Evolutionary conservation across 2,797 vertebrate genomes (phyloP).

Genomic region (Rhodeus uyekii): DNA sequence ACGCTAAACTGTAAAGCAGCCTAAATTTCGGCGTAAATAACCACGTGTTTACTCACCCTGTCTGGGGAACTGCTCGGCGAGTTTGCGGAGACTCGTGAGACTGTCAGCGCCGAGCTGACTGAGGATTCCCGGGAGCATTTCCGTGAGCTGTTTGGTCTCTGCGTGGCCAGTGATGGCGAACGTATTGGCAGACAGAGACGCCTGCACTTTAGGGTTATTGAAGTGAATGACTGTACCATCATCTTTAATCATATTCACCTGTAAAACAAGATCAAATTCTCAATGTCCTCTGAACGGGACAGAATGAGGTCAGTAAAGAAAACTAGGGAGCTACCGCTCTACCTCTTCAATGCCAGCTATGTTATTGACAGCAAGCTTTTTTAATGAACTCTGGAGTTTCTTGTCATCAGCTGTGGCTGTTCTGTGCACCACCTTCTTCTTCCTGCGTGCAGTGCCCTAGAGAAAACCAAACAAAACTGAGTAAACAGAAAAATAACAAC

Average conservation of each 20-base stretch:
- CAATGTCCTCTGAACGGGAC: neutral
- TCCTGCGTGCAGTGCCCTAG: constrained; percentile 95
- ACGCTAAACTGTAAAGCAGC: neutral
- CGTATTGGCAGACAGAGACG: constrained; percentile 96
- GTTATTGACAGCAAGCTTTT: constrained; percentile 98
- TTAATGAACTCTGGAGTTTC: constrained; percentile 97
- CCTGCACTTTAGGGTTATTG: constrained; percentile 99
- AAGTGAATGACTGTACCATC: constrained; percentile 98
- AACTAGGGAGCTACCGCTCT: constrained; percentile 42
- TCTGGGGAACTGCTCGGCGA: constrained; percentile 96
- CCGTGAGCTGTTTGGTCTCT: constrained; percentile 96
- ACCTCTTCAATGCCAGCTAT: constrained; percentile 99
- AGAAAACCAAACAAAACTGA: neutral
- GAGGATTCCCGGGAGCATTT: constrained; percentile 98
- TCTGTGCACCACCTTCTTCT: constrained; percentile 99
- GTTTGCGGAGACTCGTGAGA: constrained; percentile 96
- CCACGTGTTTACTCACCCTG: constrained; percentile 79
- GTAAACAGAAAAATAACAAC: neutral
- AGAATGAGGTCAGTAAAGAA: neutral
- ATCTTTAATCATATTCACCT: constrained; percentile 99
- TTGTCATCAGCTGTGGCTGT: constrained; percentile 98
- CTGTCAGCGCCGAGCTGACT: constrained; percentile 98
- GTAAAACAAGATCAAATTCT: constrained; percentile 1
- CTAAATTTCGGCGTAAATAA: neutral
- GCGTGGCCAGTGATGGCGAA: constrained; percentile 97